phyloP scores from a whole-genome alignment of 2,113 vertebrate genomes.

The Chitala chitala region DNA sequence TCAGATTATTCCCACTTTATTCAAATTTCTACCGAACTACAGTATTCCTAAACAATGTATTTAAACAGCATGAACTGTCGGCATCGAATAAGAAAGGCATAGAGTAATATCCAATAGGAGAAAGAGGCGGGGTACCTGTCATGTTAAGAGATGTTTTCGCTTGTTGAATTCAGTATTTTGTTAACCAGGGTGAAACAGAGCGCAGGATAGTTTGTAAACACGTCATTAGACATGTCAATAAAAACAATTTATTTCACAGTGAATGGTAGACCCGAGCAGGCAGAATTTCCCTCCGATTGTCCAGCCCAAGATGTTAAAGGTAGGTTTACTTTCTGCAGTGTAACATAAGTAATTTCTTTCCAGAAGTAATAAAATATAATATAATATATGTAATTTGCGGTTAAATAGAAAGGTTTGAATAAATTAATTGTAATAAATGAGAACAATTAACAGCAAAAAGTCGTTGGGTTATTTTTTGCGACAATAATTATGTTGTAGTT shows the following conservation, averaged over 20 bases:
- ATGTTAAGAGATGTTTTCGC: conserved; percentile 34
- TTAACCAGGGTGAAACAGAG: neutral
- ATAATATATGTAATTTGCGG: neutral
- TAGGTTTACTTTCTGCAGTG: conserved; percentile 29
- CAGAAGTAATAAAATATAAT: neutral
- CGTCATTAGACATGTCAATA: conserved; percentile 47
- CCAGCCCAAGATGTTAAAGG: conserved; percentile 67
- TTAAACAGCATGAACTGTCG: neutral
- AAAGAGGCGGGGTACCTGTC: conserved; percentile 30
- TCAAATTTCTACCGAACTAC: no score
- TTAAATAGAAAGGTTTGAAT: no score
- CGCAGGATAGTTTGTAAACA: neutral
- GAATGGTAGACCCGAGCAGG: conserved; percentile 62
- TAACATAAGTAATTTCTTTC: neutral
- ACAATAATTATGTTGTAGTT: no score
- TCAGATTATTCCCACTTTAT: no score
- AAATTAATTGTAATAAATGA: no score
- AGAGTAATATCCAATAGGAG: conserved; percentile 18
- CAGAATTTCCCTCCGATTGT: conserved; percentile 59
- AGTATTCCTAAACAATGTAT: no score
- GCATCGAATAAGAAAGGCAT: neutral
- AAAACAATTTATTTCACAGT: conserved; percentile 66
- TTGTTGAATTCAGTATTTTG: conserved; percentile 24
- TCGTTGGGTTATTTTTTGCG: no score
- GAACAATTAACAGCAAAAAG: no score